A percentile compares a stretch with the other conserved stretches of the same genome.
Evolutionary conservation across 2,113 vertebrate genomes (phyloP).

Genomic region (Tonatia bakeri): DNA sequence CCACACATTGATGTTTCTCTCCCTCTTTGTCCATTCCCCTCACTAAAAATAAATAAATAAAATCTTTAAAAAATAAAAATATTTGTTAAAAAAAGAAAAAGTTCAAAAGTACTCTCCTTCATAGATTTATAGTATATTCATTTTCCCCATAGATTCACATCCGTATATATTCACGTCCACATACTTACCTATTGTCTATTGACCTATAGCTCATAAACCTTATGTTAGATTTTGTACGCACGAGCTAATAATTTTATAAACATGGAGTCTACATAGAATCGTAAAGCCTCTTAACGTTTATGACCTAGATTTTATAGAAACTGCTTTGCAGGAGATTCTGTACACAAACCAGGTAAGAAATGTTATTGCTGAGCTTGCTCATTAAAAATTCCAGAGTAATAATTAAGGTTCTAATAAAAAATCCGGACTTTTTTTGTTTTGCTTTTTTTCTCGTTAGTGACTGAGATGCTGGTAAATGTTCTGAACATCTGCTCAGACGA

Average conservation of each 20-base stretch:
- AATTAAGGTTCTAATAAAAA: background rate
- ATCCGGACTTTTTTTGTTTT: background rate
- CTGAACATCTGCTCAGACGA: conserved; percentile 98
- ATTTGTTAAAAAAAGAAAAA: background rate
- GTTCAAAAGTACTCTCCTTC: background rate
- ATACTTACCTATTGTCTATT: background rate
- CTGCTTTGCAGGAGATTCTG: background rate
- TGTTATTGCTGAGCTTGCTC: background rate
- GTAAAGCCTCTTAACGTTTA: background rate
- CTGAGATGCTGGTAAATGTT: conserved; percentile 98
- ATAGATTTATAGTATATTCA: background rate
- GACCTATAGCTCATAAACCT: background rate
- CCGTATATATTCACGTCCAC: background rate
- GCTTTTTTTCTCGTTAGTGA: conserved; percentile 83
- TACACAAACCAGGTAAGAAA: background rate
- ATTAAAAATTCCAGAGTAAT: background rate
- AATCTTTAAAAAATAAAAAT: too few species aligned
- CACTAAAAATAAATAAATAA: too few species aligned
- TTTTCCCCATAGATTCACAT: background rate
- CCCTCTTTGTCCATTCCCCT: too few species aligned
- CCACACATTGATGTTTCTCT: too few species aligned
- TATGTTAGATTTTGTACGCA: background rate
- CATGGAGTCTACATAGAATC: background rate
- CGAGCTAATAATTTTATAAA: background rate
- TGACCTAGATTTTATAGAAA: background rate